Evolutionary conservation across 2,113 vertebrate genomes (phyloP), one percentile per base, ranked within the genome.

Genomic region (Lates calcarifer): DNA sequence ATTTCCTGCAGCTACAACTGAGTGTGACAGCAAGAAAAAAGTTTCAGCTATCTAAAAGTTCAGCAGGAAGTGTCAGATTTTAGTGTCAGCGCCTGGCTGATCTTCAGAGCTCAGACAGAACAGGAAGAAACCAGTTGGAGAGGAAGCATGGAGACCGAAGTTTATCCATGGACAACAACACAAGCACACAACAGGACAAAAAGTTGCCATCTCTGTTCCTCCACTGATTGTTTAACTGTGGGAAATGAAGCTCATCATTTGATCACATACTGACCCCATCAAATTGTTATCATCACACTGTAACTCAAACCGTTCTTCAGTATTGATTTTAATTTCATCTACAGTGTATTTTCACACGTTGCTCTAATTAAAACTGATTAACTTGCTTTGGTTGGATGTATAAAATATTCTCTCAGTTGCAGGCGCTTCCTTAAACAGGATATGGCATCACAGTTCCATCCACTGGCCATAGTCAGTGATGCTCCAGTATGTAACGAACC

Each of bases 1-100:
- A 26, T 67, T 49, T 58, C 49, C 62, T 53, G 20, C 20, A 78
- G 69, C 69, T 43, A 43, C n/a, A 15, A 43, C 31, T 29, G 20
- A 61, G 28, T 12, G 22, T 17, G 39, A 35, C 41, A 9, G 3
- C 24, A 18, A 57, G 22, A 35, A 39, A 43, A 47, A 47, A 6
- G 22, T 28, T 55, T 24, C 12, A 57, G 49, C 3, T 7, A 24
- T 75, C 43, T 18, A 20, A 22, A 37, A 43, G 3, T 24, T 47
- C 18, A 45, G 28, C 17, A 6, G 22, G 8, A 26, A 33, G 15
- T 26, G 62, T 41, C 29, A 60, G 68, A 26, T 26, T 55, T 55
- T 26, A n/a, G n/a, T 55, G 49, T 53, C 49, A 53, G 49, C 13
- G 3, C 47, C 24, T 43, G 5, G 8, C 37, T 56, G 67, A 79